Evolutionary conservation across 37 sponge, comb jelly and placozoan genomes (phyloP).

Genomic region (Cliona cf. orientalis): DNA sequence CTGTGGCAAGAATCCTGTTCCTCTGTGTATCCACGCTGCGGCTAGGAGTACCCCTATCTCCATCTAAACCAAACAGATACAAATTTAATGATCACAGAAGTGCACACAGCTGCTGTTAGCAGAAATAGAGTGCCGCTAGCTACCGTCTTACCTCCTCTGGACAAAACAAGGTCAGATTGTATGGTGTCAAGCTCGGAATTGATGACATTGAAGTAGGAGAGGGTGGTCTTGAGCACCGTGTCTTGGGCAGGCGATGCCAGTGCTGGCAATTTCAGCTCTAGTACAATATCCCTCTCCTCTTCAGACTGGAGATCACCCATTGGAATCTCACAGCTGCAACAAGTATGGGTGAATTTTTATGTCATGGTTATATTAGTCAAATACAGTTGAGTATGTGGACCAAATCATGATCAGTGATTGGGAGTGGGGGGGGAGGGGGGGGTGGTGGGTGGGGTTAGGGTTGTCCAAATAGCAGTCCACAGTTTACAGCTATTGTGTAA

Average conservation of each 20-base stretch:
- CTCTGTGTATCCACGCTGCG: conserved; percentile 67
- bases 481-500: no score
- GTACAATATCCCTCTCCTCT: conserved; percentile 85
- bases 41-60: conserved; percentile 37
- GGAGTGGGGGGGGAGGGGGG: no score
- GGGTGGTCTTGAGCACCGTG: conserved; percentile 32
- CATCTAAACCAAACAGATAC: conserved; percentile 32
- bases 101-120: background rate
- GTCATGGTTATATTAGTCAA: background rate
- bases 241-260: conserved; percentile 11
- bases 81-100: background rate
- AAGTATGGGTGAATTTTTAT: no score
- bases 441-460: no score
- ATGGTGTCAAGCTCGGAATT: conserved; percentile 65
- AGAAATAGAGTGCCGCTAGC: background rate
- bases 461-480: no score
- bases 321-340: conserved; percentile 60
- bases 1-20: conserved; percentile 68
- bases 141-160: conserved; percentile 33
- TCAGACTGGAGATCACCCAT: conserved; percentile 94
- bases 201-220: conserved; percentile 92
- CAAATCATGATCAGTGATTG: background rate
- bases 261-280: conserved; percentile 74
- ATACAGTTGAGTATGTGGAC: background rate
- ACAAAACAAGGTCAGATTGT: conserved; percentile 38